Evolutionary conservation across 2,113 vertebrate species (phyloP).

Genomic region (Erythrocebus patas): DNA sequence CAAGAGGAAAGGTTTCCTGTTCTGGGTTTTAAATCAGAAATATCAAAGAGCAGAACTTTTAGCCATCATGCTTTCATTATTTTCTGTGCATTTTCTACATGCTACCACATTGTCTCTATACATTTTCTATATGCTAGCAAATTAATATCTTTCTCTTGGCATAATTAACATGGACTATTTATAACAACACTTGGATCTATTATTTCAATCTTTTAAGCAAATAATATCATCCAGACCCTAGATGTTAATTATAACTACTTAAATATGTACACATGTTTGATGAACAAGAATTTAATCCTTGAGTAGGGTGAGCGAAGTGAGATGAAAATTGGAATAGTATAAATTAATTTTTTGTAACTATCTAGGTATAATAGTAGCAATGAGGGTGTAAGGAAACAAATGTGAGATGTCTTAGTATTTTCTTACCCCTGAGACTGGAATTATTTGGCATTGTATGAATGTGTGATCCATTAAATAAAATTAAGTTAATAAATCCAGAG

Average conservation of each 20-base stretch:
- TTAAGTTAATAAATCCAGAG: not conserved
- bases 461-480: not conserved
- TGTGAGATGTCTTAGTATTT: not conserved
- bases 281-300: not conserved
- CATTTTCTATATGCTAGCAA: not conserved
- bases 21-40: not conserved
- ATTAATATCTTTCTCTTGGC: not conserved
- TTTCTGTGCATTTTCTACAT: not conserved
- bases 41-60: not conserved
- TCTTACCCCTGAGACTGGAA: not conserved
- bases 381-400: not conserved
- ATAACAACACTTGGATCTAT: not conserved
- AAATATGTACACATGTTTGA: not conserved
- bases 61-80: not conserved
- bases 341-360: not conserved
- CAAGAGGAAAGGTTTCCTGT: not conserved
- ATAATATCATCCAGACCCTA: not conserved
- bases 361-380: not conserved
- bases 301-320: not conserved
- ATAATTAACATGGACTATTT: constrained; percentile 23
- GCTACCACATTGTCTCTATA: not conserved
- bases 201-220: not conserved
- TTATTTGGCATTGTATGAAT: constrained; percentile 5
- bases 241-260: not conserved
- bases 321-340: not conserved